Evolutionary conservation across 2,113 vertebrate species (phyloP), one percentile per base, ranked within the genome.

Genomic region (Calyptommatus sinebrachiatus): DNA sequence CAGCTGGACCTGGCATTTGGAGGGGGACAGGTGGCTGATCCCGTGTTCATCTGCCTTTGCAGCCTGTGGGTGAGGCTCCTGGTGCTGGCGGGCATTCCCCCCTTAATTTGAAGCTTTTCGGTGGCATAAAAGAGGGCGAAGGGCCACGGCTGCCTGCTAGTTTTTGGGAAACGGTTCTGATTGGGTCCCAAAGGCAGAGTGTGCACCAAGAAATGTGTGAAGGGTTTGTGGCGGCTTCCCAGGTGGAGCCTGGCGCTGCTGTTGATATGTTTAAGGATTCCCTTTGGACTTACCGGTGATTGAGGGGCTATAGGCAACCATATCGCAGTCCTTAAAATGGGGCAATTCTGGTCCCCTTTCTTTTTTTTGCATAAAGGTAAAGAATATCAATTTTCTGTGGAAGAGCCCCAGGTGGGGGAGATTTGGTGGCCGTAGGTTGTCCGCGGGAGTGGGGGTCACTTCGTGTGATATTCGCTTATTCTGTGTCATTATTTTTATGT

Each of bases 1-100:
- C 2, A 0, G 12, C 28, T 76, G 7, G 9, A 41, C 0, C 6
- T 28, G 21, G 61, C 0, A 0, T 11, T 57, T 6, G 69, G 68
- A 74, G 53, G 41, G 4, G 1, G 8, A 3, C 2, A 1, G 18
- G 21, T 3, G 53, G 53, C 18, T 18, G 53, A 3, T 7, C 70
- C 12, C 5, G 75, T 71, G 29, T 73, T 76, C 0, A n/a, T 77
- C 53, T 20, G 12, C 50, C n/a, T 46, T 57, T 1, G 22, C 69
- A 46, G 75, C 78, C 79, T 41, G 26, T 29, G 69, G 48, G 46
- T 9, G 79, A 2, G 79, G 53, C 73, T 76, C 24, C 50, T 67
- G 73, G 84, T 73, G 7, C 35, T 69, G 74, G 28, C 71, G 12
- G 31, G 9, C 67, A 45, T 62, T 53, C 20, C 53, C 14, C 41